A percentile compares a stretch with the other conserved stretches of the same genome.
Conservation (phyloP, 1,140 invertebrate genomes). For the Drosophila micromelanica region DNA sequence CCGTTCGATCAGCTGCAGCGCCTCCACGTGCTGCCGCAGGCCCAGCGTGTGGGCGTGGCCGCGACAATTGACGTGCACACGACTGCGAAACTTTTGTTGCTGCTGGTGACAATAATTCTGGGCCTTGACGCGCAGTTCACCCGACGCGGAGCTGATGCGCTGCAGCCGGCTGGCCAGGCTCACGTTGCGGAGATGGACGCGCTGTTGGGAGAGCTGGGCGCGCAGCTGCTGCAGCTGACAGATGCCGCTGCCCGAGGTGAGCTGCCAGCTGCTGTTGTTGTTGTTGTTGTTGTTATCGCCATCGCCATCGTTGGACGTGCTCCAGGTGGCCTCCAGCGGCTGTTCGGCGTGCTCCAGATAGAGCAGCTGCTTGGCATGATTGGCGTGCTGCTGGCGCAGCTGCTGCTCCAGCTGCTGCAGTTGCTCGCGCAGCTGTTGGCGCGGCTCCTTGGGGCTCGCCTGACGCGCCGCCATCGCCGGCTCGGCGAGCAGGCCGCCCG, state of each 20-base stretch:
- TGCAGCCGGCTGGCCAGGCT: slow-evolving; percentile 25
- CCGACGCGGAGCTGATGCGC: not conserved
- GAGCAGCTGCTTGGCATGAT: slow-evolving; percentile 37
- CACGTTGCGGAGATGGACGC: slow-evolving; percentile 44
- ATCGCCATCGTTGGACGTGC: not conserved
- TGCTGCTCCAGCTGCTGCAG: slow-evolving; percentile 15
- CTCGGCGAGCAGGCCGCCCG: slow-evolving; percentile 39
- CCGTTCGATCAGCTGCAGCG: slow-evolving; percentile 28
- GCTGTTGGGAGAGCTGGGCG: slow-evolving; percentile 28
- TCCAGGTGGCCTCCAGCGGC: slow-evolving; percentile 24
- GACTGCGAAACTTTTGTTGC: slow-evolving; percentile 39
- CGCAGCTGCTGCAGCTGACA: slow-evolving; percentile 44
- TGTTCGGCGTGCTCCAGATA: slow-evolving; percentile 62
- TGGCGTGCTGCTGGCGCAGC: not conserved
- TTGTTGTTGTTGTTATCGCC: not conserved
- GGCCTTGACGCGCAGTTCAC: slow-evolving; percentile 36
- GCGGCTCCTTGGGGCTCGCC: not conserved
- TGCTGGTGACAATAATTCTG: slow-evolving; percentile 58
- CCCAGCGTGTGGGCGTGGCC: slow-evolving; percentile 46
- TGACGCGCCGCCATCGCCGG: not conserved
- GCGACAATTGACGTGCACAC: slow-evolving; percentile 56
- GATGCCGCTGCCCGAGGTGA: not conserved
- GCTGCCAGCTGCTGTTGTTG: slow-evolving; percentile 11
- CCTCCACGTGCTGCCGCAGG: slow-evolving; percentile 57
- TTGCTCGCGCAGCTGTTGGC: slow-evolving; percentile 2